Evolutionary conservation across 2,113 vertebrate genomes (phyloP), one percentile per base, ranked within the genome.

Genomic region (Scatophagus argus): DNA sequence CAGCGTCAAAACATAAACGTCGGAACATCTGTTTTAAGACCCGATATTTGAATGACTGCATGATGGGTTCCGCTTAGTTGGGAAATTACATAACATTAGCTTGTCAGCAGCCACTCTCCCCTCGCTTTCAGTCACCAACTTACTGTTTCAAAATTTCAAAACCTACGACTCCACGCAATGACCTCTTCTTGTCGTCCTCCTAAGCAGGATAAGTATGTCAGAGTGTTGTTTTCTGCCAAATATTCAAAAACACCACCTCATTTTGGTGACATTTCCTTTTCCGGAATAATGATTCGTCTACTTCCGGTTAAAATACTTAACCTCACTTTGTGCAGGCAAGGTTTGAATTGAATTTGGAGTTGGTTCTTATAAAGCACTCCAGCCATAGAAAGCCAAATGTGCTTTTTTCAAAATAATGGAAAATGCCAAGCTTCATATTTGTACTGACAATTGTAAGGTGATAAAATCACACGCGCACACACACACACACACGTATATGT

Each of bases 201-300:
- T 1, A 1, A 9, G 32, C 61, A 29, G 49, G 21, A 58, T 23
- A 3, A 59, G 19, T 52, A 1, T 13, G 36, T 25, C 36, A 2
- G n/a, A 38, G 17, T 21, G 8, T 14, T 21, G 16, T 63, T 54
- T 77, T 51, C 56, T 84, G 51, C 60, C 51, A 36, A 75, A 41
- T 47, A 73, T 87, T 87, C 70, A 85, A 87, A 87, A 85, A 63
- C 78, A 82, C 74, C 78, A 64, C 79, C 38, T 76, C 61, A 74
- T 70, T 47, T 77, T 59, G n/a, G 25, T 74, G 49, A 74, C 54
- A 10, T 58, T 82, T 82, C 76, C 75, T 2, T 47, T 85, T 88
- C 82, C 82, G 82, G 79, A 23, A 32, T 38, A 46, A 4, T 27
- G 61, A 23, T 14, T 36, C 8, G 1, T 31, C 34, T 8, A 3